These are phyloP conservation scores for Heterochromis multidens DNA, from an alignment of 2,113 vertebrate genomes.

Conservation along the genomic window DNA sequence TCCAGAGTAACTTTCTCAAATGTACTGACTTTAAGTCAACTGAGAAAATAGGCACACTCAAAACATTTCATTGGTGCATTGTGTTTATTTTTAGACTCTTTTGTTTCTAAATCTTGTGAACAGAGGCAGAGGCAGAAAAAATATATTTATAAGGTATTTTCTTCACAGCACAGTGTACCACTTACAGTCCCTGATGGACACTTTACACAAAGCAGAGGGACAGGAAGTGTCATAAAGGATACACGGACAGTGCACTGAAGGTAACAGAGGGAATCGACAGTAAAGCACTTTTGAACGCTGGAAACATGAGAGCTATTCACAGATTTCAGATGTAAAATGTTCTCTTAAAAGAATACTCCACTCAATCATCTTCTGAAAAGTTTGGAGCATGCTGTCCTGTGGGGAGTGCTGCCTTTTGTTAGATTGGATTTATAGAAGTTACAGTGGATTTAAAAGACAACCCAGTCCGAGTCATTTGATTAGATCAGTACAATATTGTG, in stretches of 20 bases:
- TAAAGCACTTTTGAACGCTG: neutral
- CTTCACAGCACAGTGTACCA: neutral
- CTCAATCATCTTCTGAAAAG: neutral
- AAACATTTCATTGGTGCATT: neutral
- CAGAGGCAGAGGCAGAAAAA: neutral
- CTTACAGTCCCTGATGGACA: neutral
- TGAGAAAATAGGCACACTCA: neutral
- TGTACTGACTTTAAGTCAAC: neutral
- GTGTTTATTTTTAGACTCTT: neutral
- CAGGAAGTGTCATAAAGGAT: neutral
- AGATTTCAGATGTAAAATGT: neutral
- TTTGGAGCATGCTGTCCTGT: neutral
- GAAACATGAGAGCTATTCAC: neutral
- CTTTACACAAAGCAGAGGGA: neutral
- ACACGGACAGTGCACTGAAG: neutral
- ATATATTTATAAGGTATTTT: neutral
- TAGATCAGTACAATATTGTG: neutral
- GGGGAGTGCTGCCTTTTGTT: neutral
- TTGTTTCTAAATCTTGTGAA: neutral
- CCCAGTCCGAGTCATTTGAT: neutral
- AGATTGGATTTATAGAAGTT: accelerated
- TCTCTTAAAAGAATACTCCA: neutral
- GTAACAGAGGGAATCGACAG: neutral
- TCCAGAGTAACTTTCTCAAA: neutral
- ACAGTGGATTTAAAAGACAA: neutral